phyloP scores from a whole-genome alignment of 2,888 invertebrate species.

The Didymodactylos carnosus region DNA sequence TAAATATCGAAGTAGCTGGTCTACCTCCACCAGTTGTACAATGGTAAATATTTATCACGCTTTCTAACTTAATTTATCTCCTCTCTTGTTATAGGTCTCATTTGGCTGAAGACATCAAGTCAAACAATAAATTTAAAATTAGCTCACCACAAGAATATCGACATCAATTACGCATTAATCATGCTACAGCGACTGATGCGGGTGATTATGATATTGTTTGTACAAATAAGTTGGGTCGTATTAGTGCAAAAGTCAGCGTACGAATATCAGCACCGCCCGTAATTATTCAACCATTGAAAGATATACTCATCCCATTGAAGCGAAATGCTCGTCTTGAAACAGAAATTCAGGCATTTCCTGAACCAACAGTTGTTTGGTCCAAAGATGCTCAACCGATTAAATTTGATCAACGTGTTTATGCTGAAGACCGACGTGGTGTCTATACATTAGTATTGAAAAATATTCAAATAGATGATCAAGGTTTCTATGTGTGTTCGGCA shows the following conservation, averaged over 20 bases:
- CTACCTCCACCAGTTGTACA: neutral
- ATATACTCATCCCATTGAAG: neutral
- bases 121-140: slow-evolving; percentile 60
- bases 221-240: neutral
- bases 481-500: slow-evolving; percentile 6
- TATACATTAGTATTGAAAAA: slow-evolving; percentile 1
- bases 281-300: neutral
- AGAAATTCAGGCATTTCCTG: neutral
- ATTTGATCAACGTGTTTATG: neutral
- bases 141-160: slow-evolving; percentile 51
- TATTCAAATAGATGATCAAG: slow-evolving; percentile 2
- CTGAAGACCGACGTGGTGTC: slow-evolving; percentile 2
- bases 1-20: neutral
- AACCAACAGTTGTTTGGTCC: slow-evolving; percentile 3
- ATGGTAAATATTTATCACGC: too few species aligned
- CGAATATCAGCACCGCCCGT: neutral
- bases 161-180: neutral
- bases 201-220: neutral
- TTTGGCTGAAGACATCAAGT: neutral
- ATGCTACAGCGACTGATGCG: neutral
- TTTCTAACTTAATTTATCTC: too few species aligned
- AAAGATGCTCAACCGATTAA: neutral
- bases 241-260: neutral
- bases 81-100: too few species aligned
- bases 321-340: slow-evolving; percentile 2